These are phyloP conservation scores for Apamea crenata DNA, from an alignment of 2,888 invertebrate genomes.

Conservation along the genomic window DNA sequence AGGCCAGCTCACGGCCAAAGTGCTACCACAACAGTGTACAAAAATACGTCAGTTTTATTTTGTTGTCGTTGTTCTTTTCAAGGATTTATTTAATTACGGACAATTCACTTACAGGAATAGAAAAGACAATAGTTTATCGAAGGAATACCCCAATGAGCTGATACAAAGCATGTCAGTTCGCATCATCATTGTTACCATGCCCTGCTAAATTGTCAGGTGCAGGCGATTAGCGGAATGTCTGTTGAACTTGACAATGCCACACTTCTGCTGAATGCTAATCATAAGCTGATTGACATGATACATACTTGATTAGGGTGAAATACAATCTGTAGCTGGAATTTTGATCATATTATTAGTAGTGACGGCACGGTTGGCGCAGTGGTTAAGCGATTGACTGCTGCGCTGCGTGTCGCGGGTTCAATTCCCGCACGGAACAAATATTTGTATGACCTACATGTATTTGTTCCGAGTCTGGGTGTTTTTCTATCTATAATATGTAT, in stretches of 20 bases:
- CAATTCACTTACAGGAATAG: neutral
- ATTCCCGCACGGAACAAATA: no score
- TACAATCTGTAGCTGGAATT: neutral
- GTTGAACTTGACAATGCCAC: conserved; percentile 30
- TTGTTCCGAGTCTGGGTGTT: no score
- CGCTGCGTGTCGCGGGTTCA: no score
- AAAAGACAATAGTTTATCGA: neutral
- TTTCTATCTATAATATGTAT: no score
- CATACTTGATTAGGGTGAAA: conserved; percentile 24
- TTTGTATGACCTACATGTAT: no score
- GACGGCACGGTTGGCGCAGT: no score
- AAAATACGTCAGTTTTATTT: neutral
- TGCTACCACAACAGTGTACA: neutral
- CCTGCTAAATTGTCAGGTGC: conserved; percentile 24
- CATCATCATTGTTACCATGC: conserved; percentile 33
- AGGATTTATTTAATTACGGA: neutral
- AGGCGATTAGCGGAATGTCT: conserved; percentile 34
- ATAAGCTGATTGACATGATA: conserved; percentile 19
- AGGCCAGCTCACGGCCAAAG: neutral
- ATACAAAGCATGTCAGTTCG: neutral
- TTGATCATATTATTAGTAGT: no score
- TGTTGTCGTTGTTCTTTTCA: neutral
- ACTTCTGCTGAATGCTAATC: conserved; percentile 40
- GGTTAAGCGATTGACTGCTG: no score
- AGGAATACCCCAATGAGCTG: neutral